These are phyloP conservation scores for Gnathonemus echidnorhynchus DNA, from an alignment of 2,113 vertebrate species.

Conservation along the genomic window DNA sequence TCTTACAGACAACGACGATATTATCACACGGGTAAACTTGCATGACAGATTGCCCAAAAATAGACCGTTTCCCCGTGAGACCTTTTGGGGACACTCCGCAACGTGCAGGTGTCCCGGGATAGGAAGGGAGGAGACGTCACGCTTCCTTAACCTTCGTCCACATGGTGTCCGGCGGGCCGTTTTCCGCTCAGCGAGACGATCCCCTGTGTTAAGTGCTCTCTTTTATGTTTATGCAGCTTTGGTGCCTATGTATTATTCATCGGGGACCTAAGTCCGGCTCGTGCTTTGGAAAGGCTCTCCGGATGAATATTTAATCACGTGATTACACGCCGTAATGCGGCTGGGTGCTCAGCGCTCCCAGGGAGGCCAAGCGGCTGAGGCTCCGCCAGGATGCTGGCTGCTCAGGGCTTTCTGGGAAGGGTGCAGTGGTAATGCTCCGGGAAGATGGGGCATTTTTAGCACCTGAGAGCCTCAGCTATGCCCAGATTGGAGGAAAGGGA, in stretches of 20 bases:
- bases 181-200: constrained; percentile 47
- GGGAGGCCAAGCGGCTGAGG: not conserved
- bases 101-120: not conserved
- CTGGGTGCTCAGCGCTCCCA: not conserved
- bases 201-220: constrained; percentile 45
- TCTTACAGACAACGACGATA: not conserved
- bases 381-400: not conserved
- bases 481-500: not conserved
- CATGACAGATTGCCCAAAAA: not conserved
- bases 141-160: constrained; percentile 26
- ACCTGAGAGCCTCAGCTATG: not conserved
- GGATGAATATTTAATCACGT: constrained; percentile 57
- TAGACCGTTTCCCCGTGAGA: not conserved
- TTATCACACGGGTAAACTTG: not conserved
- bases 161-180: constrained; percentile 31
- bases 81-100: not conserved
- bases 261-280: constrained; percentile 46
- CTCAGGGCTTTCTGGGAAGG: not conserved
- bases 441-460: not conserved
- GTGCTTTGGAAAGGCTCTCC: constrained; percentile 48
- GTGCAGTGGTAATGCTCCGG: not conserved
- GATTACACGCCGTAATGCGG: constrained; percentile 44
- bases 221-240: constrained; percentile 57
- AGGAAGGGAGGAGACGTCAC: not conserved
- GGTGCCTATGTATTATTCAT: constrained; percentile 56